phyloP scores from a whole-genome alignment of 2,113 vertebrate species.

The Sialia sialis region DNA sequence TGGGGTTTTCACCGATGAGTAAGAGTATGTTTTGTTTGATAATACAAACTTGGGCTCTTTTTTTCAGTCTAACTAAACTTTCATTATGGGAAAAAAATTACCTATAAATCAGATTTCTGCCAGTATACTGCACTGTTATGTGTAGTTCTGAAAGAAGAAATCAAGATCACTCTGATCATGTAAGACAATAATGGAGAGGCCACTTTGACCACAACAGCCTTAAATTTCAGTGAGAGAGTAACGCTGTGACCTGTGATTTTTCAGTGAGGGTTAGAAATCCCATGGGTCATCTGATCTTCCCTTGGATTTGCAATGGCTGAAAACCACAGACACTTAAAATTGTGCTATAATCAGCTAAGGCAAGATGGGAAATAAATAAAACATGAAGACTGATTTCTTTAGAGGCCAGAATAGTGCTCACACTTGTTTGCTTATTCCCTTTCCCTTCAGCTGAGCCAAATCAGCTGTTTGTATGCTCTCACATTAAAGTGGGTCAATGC shows the following conservation, averaged over 20 bases:
- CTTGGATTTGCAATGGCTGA: background rate
- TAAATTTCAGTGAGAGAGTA: background rate
- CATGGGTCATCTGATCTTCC: background rate
- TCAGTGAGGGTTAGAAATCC: background rate
- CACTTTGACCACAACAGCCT: background rate
- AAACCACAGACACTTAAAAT: background rate
- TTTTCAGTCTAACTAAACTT: background rate
- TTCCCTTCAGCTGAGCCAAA: background rate
- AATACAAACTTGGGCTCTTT: background rate
- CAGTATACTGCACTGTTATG: background rate
- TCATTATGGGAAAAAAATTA: background rate
- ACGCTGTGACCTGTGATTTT: background rate
- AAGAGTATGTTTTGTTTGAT: background rate
- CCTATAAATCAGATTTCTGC: background rate
- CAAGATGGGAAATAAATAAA: background rate
- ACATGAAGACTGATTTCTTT: background rate
- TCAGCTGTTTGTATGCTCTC: background rate
- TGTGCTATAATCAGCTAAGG: background rate
- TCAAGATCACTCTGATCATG: background rate
- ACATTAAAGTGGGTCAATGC: background rate
- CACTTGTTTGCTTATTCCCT: background rate
- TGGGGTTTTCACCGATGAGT: background rate
- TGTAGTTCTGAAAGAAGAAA: background rate
- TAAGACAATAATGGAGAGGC: background rate
- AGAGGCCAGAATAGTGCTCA: background rate